Conservation (phyloP, 2,888 invertebrate species). For the Idaea biselata region DNA sequence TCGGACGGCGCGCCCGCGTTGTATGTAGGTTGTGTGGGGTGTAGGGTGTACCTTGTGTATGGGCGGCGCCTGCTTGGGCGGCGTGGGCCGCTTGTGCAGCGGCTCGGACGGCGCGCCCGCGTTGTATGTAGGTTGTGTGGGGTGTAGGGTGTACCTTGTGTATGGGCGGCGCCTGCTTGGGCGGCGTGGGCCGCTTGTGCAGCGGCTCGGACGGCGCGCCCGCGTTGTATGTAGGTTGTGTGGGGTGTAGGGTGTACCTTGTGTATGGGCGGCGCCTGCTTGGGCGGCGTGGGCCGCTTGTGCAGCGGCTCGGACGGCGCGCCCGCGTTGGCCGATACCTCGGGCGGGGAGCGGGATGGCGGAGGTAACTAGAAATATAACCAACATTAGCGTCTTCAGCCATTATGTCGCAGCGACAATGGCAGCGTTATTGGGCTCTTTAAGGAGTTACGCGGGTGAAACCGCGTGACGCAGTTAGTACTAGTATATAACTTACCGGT, state of each 20-base stretch:
- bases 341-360: constrained; percentile 49
- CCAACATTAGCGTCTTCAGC: constrained; percentile 2
- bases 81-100: too few relatives aligned
- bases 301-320: constrained; percentile 53
- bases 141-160: too few relatives aligned
- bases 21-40: too few relatives aligned
- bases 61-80: too few relatives aligned
- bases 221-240: constrained; percentile 38
- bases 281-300: constrained; percentile 48
- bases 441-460: too few relatives aligned
- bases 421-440: too few relatives aligned
- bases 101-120: too few relatives aligned
- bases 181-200: constrained; percentile 48
- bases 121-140: too few relatives aligned
- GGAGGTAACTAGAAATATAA: constrained; percentile 29
- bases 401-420: too few relatives aligned
- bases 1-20: too few relatives aligned
- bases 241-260: constrained; percentile 32
- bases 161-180: constrained; percentile 33
- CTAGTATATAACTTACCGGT: constrained; percentile 21
- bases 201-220: constrained; percentile 55
- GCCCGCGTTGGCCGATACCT: constrained; percentile 69
- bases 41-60: constrained; percentile 38
- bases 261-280: constrained; percentile 33
- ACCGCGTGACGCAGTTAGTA: too few relatives aligned